Percentiles rank a stretch among this genome's conserved stretches.
Evolutionary conservation across 1,140 invertebrate genomes (phyloP).

Genomic region (Scaptomyza montana): DNA sequence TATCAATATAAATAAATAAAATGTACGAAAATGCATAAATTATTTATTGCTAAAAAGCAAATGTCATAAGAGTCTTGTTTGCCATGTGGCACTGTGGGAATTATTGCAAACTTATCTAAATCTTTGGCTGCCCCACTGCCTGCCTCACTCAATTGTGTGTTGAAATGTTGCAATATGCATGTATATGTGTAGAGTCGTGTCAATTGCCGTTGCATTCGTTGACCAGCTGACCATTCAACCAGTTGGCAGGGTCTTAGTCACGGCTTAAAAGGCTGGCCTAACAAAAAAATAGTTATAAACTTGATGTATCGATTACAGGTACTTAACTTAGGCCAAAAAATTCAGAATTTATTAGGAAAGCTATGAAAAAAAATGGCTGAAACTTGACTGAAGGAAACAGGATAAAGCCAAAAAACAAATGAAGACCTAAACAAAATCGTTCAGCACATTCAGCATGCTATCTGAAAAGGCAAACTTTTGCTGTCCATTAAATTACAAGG

Average conservation of each 20-base stretch:
- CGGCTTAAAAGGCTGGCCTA: background rate
- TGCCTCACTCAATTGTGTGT: slow-evolving; percentile 21
- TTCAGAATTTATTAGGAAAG: too few relatives aligned
- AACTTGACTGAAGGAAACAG: background rate
- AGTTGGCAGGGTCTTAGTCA: slow-evolving; percentile 24
- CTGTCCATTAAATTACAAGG: slow-evolving; percentile 6
- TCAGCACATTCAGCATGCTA: background rate
- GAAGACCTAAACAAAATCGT: too few relatives aligned
- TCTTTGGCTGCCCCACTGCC: background rate
- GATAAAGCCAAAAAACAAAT: too few relatives aligned
- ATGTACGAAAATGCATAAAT: slow-evolving; percentile 36
- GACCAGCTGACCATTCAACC: slow-evolving; percentile 5
- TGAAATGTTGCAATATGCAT: slow-evolving; percentile 14
- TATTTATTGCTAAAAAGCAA: slow-evolving; percentile 46
- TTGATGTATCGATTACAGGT: slow-evolving; percentile 17
- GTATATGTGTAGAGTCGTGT: slow-evolving; percentile 9
- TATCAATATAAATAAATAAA: slow-evolving; percentile 15
- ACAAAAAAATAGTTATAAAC: background rate
- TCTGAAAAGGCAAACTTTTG: background rate
- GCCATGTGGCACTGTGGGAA: slow-evolving; percentile 33
- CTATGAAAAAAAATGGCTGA: too few relatives aligned
- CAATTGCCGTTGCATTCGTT: slow-evolving; percentile 25
- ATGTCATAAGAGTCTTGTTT: slow-evolving; percentile 33
- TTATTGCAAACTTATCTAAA: slow-evolving; percentile 2
- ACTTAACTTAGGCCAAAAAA: too few relatives aligned